Base-by-base conservation (phyloP, 2,888 invertebrate genomes). In the Cremastinae sp. region DNA sequence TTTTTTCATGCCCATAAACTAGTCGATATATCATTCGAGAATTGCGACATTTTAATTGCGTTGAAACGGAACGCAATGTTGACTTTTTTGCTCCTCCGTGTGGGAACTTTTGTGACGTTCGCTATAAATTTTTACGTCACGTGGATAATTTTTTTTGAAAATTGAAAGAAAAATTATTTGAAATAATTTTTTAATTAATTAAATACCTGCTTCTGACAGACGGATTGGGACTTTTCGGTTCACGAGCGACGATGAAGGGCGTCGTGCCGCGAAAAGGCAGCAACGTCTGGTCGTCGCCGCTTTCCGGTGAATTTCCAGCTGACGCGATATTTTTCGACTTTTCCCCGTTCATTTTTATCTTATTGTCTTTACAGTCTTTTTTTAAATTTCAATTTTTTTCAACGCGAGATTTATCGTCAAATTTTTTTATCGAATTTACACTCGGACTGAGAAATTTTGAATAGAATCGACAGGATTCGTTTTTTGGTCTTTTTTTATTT, bases 161-260 rank as follows among this genome's bases (percentile, higher is more conserved):
- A n/a, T 51, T 12, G 18, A 47, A 37, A 65, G 10, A 55, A 51
- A 41, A 65, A 53, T 65, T 22, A 73, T n/a, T n/a, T n/a, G 45
- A 39, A 37, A 37, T 3, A 37, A n/a, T 41, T 41, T 8, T 1
- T 41, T 41, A 41, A 9, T 9, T 41, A 2, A 12, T 2, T 2
- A 41, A 12, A 41, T 86, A 87, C 87, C 87, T 87, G 85, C 82
- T 86, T 74, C 84, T 81, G 18, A 85, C 75, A 3, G 86, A 86
- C 9, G 82, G 47, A 74, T 81, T 85, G 2, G 83, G 79, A 49
- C 81, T 85, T 74, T 81, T 85, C 2, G 85, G 59, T 12, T 79
- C 49, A 61, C 82, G 80, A 28, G 28, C 35, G 2, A 86, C 76
- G 71, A 86, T 81, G 45, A 86, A 79, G 10, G 87, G 84, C 14